Evolutionary conservation across 1,140 invertebrate species (phyloP).

Genomic region (Sycophila sp.): DNA sequence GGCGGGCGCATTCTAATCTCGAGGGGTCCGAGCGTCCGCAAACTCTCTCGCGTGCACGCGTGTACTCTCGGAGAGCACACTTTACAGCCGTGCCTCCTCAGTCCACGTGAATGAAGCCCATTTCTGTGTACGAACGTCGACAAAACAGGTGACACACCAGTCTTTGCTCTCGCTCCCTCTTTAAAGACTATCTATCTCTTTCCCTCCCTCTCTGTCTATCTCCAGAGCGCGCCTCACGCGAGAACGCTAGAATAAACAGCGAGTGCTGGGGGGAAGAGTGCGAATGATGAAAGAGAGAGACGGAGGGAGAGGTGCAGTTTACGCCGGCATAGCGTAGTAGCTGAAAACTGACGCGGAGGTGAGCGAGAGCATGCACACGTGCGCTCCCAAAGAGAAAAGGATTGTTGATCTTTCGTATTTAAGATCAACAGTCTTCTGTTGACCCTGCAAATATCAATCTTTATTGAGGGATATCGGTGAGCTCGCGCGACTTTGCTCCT

Average conservation of each 20-base stretch:
- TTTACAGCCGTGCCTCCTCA: background rate
- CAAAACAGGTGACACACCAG: conserved; percentile 34
- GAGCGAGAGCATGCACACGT: background rate
- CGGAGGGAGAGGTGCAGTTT: background rate
- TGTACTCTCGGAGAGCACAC: background rate
- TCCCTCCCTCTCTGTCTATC: too few relatives aligned
- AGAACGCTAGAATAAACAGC: conserved; percentile 1
- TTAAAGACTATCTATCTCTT: background rate
- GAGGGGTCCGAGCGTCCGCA: background rate
- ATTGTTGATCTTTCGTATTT: conserved; percentile 15
- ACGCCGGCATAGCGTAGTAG: background rate
- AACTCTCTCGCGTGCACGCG: background rate
- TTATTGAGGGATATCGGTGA: background rate
- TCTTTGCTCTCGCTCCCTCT: background rate
- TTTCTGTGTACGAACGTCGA: conserved; percentile 13
- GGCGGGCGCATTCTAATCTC: conserved; percentile 12
- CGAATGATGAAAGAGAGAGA: background rate
- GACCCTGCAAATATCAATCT: background rate
- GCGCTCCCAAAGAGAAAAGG: background rate
- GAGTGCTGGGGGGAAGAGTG: background rate
- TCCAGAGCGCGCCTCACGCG: too few relatives aligned
- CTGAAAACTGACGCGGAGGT: background rate
- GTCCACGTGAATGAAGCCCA: conserved; percentile 11
- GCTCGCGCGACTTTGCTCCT: too few relatives aligned
- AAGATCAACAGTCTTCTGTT: background rate